Base-by-base conservation (phyloP, 2,113 vertebrate species). In the Corythornis cristatus region DNA sequence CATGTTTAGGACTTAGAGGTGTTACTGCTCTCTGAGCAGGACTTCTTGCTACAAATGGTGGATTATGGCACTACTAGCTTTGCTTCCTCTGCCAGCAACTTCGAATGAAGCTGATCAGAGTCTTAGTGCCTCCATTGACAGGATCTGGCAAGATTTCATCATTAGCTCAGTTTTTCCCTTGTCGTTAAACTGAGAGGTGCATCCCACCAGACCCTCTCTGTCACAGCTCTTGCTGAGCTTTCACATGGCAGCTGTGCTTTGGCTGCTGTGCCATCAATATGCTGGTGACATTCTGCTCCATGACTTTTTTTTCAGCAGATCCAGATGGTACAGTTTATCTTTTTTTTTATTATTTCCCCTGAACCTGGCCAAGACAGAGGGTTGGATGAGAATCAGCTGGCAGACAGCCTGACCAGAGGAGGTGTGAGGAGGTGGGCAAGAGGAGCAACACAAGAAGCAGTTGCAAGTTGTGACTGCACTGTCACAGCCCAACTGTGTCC, bases 161-260 rank as follows among this genome's bases (percentile, higher is more conserved):
- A 86, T 92, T 96, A 94, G 51, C 51, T 94, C 70, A 79, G 66
- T 21, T 90, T 92, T 87, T 35, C 37, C 71, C 40, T 31, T 73
- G 80, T 80, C 86, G 80, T 37, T 82, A 66, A 93, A 84, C 83
- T 85, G 31, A 17, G 81, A 84, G 58, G 81, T 73, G 37, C 0
- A 0, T 94, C 74, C 86, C 90, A 68, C 20, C n/a, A 81, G 92
- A 76, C 51, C 28, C 0, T 0, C 51, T 84, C 56, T 73, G 68
- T 81, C 79, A 67, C 76, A 43, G 45, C 57, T 93, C 57, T 62
- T 75, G 78, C 79, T 62, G 75, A 74, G 72, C 2, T 6, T 77
- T 92, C 60, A 42, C 5, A 0, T 73, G 81, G 67, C 86, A 89
- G 90, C 83, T 92, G 86, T 79, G 86, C 28, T 84, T 89, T 78